Evolutionary conservation across 2,888 invertebrate genomes (phyloP).

Genomic region (Nemoura dubitans): DNA sequence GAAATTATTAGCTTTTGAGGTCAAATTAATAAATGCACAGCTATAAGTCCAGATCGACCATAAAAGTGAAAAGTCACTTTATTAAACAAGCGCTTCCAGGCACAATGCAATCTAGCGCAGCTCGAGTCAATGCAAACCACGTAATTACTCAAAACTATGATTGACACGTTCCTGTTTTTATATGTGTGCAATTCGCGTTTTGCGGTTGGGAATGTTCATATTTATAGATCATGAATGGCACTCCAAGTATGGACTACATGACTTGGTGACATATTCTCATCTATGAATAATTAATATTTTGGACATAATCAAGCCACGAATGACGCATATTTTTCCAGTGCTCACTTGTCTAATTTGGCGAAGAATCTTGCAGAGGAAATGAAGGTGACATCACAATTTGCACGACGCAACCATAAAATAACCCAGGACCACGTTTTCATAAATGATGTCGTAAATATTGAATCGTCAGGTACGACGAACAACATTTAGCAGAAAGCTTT

Average conservation of each 20-base stretch:
- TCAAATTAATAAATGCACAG: background rate
- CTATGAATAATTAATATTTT: background rate
- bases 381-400: background rate
- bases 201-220: background rate
- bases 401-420: background rate
- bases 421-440: background rate
- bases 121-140: background rate
- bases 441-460: constrained; percentile 2
- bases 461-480: background rate
- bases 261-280: background rate
- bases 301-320: background rate
- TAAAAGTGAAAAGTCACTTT: constrained; percentile 12
- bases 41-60: background rate
- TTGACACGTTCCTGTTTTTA: background rate
- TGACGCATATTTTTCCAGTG: background rate
- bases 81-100: background rate
- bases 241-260: background rate
- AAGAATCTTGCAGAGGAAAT: background rate
- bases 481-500: background rate
- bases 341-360: background rate
- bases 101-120: background rate
- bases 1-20: background rate
- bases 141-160: background rate
- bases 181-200: background rate
- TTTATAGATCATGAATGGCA: background rate